A percentile compares a stretch with the other conserved stretches of the same genome.
phyloP scores from a whole-genome alignment of 2,113 vertebrate genomes.

The Siniperca knerii region DNA sequence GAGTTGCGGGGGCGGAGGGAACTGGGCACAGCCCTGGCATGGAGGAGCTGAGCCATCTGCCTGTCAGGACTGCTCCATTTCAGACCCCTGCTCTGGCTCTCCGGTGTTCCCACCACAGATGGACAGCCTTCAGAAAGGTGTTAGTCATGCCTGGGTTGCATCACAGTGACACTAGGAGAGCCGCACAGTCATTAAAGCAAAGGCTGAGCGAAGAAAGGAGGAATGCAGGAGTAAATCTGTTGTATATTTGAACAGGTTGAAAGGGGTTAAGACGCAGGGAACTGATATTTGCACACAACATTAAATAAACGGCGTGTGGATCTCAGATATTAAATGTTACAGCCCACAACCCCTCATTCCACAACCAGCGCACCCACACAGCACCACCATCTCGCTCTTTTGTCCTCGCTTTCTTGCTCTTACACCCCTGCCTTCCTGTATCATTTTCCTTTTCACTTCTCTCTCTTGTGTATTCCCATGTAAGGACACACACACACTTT shows the following conservation, averaged over 20 bases:
- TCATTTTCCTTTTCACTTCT: constrained; percentile 46
- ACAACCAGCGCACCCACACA: constrained; percentile 51
- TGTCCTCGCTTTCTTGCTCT: constrained; percentile 47
- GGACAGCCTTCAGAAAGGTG: constrained; percentile 75
- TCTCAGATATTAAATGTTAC: constrained; percentile 55
- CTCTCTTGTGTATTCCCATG: constrained; percentile 31
- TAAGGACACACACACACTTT: not conserved
- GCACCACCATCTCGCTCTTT: constrained; percentile 21
- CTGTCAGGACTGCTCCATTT: constrained; percentile 71
- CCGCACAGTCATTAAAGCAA: constrained; percentile 32
- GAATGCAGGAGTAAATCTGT: constrained; percentile 11
- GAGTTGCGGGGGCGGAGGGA: constrained; percentile 41
- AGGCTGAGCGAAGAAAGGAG: constrained; percentile 1
- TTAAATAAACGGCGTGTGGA: constrained; percentile 47
- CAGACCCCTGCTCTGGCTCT: constrained; percentile 67
- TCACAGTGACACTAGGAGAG: constrained; percentile 38
- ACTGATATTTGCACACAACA: constrained; percentile 68
- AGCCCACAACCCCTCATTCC: constrained; percentile 22
- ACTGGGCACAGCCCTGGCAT: constrained; percentile 64
- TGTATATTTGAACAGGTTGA: constrained; percentile 63
- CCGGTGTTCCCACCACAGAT: constrained; percentile 68
- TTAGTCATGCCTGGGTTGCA: constrained; percentile 62
- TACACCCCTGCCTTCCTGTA: constrained; percentile 44
- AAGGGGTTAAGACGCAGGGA: constrained; percentile 55
- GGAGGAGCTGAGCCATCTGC: constrained; percentile 75